These are phyloP conservation scores for Probaryconus sp. DNA, from an alignment of 1,140 invertebrate genomes.

Conservation along the genomic window DNA sequence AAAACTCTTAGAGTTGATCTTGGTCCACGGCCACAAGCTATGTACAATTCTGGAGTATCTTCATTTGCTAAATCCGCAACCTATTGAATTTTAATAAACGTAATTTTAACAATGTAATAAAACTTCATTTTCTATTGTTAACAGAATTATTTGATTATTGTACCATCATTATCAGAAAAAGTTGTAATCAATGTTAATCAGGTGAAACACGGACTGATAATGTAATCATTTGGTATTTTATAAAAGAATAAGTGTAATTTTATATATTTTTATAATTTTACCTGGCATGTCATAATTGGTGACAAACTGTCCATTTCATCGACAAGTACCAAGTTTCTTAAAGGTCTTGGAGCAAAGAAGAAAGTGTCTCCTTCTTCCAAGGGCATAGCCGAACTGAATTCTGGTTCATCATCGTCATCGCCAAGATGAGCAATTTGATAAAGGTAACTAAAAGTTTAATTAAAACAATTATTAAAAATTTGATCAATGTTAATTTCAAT, in stretches of 20 bases:
- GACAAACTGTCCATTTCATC: conserved; percentile 99
- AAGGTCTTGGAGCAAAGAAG: conserved; percentile 96
- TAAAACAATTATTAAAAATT: conserved; percentile 7
- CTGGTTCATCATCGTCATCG: conserved; percentile 99
- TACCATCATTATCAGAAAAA: conserved; percentile 46
- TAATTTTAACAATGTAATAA: background rate
- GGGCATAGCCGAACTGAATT: conserved; percentile 99
- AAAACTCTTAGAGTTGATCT: conserved; percentile 95
- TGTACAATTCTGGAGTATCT: conserved; percentile 98
- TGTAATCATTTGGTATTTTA: conserved; percentile 50
- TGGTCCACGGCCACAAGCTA: conserved; percentile 96
- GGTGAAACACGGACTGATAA: conserved; percentile 58
- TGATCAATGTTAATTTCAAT: conserved; percentile 2
- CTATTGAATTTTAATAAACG: conserved; percentile 64
- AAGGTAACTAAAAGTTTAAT: conserved; percentile 85
- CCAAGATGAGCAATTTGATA: conserved; percentile 99
- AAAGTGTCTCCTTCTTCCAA: conserved; percentile 99
- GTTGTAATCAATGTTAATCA: conserved; percentile 56
- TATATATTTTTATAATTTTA: conserved; percentile 71
- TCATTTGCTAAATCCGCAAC: conserved; percentile 94
- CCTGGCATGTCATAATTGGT: conserved; percentile 93
- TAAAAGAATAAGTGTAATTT: conserved; percentile 11
- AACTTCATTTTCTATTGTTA: conserved; percentile 9
- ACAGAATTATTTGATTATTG: too few species aligned
- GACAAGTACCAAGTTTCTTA: conserved; percentile 97